These are phyloP conservation scores for Cynoglossus semilaevis DNA, from an alignment of 2,113 vertebrate species.

Conservation along the genomic window DNA sequence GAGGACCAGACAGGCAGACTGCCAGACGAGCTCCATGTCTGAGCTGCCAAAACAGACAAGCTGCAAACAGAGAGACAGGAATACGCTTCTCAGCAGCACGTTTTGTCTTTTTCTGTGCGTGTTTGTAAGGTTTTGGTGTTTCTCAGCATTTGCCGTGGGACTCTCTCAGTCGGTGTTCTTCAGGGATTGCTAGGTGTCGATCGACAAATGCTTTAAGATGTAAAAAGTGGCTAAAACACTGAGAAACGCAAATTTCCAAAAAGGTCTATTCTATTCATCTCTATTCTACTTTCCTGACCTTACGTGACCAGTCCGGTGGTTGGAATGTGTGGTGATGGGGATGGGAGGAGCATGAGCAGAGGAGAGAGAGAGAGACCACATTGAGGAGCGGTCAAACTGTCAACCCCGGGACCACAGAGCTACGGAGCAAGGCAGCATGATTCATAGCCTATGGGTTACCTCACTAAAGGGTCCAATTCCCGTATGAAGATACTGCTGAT, in stretches of 20 bases:
- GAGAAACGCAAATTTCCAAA: constrained; percentile 7
- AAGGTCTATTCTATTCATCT: constrained; percentile 21
- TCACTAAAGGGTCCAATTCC: constrained; percentile 64
- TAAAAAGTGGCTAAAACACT: constrained; percentile 6
- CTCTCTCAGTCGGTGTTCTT: constrained; percentile 15
- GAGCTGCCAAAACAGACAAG: constrained; percentile 58
- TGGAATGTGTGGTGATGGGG: constrained; percentile 64
- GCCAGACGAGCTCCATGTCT: constrained; percentile 51
- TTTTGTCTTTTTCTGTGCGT: constrained; percentile 9
- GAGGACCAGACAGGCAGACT: constrained; percentile 63
- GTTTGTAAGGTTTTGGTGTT: background rate
- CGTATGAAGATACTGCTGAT: constrained; percentile 53
- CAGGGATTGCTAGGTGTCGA: constrained; percentile 7
- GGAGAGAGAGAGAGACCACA: constrained; percentile 62
- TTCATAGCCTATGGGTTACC: constrained; percentile 71
- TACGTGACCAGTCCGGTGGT: constrained; percentile 63
- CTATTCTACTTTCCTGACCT: constrained; percentile 62
- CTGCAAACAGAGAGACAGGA: constrained; percentile 38
- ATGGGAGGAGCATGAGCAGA: constrained; percentile 56
- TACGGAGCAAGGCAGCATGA: constrained; percentile 64
- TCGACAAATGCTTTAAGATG: constrained; percentile 8
- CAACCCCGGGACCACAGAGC: constrained; percentile 60
- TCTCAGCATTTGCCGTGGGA: background rate
- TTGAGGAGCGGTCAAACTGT: constrained; percentile 64
- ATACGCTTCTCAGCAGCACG: constrained; percentile 11